These are phyloP conservation scores for Ricordea florida DNA, from an alignment of 92 coral and sea anemone species.

Conservation along the genomic window DNA sequence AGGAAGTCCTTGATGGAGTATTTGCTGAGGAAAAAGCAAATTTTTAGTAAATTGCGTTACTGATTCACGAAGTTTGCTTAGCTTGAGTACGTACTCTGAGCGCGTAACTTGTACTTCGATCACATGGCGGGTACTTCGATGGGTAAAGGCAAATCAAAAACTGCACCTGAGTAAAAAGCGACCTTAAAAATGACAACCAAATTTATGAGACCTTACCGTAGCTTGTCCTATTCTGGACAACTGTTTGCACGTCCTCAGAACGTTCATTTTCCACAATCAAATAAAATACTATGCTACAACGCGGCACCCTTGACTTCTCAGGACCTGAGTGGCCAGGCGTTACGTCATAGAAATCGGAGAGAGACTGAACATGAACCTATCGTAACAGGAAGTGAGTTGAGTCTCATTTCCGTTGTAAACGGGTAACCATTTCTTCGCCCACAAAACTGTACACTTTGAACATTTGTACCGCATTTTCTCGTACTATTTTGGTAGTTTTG, in stretches of 20 bases:
- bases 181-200: not conserved
- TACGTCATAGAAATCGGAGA: constrained; percentile 52
- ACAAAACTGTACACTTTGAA: too few species aligned
- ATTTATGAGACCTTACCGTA: constrained; percentile 35
- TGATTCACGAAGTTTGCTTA: not conserved
- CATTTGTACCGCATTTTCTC: too few species aligned
- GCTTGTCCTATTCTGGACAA: constrained; percentile 65
- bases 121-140: too few species aligned
- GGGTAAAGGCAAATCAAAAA: not conserved
- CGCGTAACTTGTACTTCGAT: too few species aligned
- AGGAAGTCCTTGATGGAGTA: constrained; percentile 54
- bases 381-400: not conserved
- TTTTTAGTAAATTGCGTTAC: not conserved
- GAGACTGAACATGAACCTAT: constrained; percentile 13
- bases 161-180: not conserved
- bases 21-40: constrained; percentile 18
- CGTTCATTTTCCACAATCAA: constrained; percentile 53
- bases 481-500: too few species aligned
- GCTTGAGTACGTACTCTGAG: too few species aligned
- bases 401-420: constrained; percentile 22
- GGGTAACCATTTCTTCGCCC: too few species aligned
- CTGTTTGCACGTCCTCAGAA: constrained; percentile 59
- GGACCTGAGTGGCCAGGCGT: constrained; percentile 26
- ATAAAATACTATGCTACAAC: not conserved
- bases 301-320: not conserved